Percentiles rank a stretch among this genome's conserved stretches.
Conservation (phyloP, 1,140 invertebrate genomes). For the Drosophila pandora region DNA sequence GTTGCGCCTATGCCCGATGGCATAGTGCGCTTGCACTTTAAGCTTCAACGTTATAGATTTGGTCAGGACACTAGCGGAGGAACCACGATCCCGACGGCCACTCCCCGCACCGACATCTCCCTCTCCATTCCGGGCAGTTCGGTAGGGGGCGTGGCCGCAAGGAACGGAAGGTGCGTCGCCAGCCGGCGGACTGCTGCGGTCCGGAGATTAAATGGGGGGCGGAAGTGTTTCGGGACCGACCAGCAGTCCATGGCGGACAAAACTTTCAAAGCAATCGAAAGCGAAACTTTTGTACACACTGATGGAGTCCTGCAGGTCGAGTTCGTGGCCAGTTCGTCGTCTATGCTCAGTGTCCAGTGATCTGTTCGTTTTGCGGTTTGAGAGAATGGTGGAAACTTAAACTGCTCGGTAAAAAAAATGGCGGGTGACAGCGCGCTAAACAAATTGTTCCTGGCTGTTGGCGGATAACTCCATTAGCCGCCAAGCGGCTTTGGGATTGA, state of each 20-base stretch:
- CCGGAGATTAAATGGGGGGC: slow-evolving; percentile 35
- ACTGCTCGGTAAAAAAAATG: slow-evolving; percentile 59
- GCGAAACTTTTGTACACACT: slow-evolving; percentile 68
- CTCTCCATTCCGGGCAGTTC: slow-evolving; percentile 5
- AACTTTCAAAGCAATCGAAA: slow-evolving; percentile 55
- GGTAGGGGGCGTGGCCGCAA: slow-evolving; percentile 49
- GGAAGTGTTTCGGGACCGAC: slow-evolving; percentile 50
- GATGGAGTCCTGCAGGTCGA: slow-evolving; percentile 55
- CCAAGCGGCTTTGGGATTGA: slow-evolving; percentile 98
- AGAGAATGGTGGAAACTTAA: slow-evolving; percentile 65
- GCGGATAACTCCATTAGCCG: slow-evolving; percentile 96
- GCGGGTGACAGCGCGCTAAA: slow-evolving; percentile 85
- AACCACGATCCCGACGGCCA: slow-evolving; percentile 56
- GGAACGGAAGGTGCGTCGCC: slow-evolving; percentile 29
- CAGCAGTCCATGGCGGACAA: slow-evolving; percentile 65
- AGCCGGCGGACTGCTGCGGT: slow-evolving; percentile 42
- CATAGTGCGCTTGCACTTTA: slow-evolving; percentile 56
- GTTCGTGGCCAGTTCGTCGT: slow-evolving; percentile 40
- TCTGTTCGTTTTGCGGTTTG: slow-evolving; percentile 46
- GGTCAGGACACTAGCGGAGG: slow-evolving; percentile 41
- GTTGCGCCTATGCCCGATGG: slow-evolving; percentile 20
- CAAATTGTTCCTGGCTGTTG: slow-evolving; percentile 94
- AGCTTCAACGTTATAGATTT: slow-evolving; percentile 65
- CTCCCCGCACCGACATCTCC: slow-evolving; percentile 48
- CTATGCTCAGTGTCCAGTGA: slow-evolving; percentile 46